These are phyloP conservation scores for Drosophila colorata DNA, from an alignment of 2,888 invertebrate genomes.

Conservation along the genomic window DNA sequence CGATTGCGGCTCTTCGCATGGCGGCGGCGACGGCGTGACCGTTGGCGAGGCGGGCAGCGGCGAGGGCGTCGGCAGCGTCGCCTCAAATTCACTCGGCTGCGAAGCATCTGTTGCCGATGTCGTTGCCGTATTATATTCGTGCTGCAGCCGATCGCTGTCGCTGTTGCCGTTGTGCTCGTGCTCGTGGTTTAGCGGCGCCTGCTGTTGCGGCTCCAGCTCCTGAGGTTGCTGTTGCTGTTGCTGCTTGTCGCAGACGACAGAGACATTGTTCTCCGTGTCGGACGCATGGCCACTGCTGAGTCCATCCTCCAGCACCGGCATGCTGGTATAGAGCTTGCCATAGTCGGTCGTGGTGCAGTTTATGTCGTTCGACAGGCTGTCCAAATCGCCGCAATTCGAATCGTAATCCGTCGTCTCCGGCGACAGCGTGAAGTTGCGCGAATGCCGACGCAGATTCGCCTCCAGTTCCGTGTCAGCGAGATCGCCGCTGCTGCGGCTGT, in stretches of 20 bases:
- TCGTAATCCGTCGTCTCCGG: constrained; percentile 97
- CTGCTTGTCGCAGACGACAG: constrained; percentile 75
- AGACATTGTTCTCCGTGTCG: constrained; percentile 93
- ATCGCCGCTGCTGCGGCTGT: constrained; percentile 85
- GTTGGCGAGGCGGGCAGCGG: constrained; percentile 27
- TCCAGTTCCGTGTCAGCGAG: constrained; percentile 84
- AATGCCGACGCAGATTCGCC: constrained; percentile 86
- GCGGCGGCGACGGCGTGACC: constrained; percentile 29
- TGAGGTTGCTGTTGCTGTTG: constrained; percentile 35
- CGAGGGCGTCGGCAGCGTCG: constrained; percentile 20
- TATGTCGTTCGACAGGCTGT: constrained; percentile 87
- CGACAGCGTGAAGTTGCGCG: constrained; percentile 94
- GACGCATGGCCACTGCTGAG: constrained; percentile 97
- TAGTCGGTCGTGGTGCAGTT: constrained; percentile 86
- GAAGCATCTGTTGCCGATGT: constrained; percentile 33
- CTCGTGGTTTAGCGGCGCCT: constrained; percentile 45
- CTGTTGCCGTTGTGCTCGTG: constrained; percentile 50
- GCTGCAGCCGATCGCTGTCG: constrained; percentile 63
- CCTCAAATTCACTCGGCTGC: constrained; percentile 47
- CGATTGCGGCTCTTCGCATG: constrained; percentile 14
- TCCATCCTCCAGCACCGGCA: constrained; percentile 97
- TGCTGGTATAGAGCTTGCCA: constrained; percentile 89
- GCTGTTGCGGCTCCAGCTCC: constrained; percentile 50
- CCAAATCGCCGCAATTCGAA: constrained; percentile 94
- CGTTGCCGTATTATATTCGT: constrained; percentile 62